Percentiles rank a stretch among this genome's conserved stretches.
Evolutionary conservation across 2,113 vertebrate genomes (phyloP).

Genomic region (Phaethon lepturus): DNA sequence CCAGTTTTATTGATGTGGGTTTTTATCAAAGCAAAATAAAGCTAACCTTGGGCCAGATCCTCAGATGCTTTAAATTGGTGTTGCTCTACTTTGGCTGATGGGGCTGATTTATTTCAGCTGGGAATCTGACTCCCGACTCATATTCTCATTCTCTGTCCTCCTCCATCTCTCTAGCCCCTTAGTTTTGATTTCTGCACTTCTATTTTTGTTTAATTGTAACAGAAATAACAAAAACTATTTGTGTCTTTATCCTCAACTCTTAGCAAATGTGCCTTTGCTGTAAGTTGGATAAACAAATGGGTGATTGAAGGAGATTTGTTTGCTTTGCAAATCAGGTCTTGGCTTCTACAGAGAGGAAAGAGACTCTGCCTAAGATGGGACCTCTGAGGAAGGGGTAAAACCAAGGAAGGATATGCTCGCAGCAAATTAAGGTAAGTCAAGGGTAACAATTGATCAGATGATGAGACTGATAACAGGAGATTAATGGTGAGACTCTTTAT

Average conservation of each 20-base stretch:
- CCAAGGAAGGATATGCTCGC: accelerated
- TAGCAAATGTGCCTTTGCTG: not conserved
- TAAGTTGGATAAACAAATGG: not conserved
- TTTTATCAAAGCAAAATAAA: slow-evolving; percentile 22
- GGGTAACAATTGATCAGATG: not conserved
- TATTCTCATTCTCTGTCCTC: not conserved
- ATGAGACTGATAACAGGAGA: too few species aligned
- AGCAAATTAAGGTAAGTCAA: not conserved
- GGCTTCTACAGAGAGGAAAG: not conserved
- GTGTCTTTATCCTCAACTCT: not conserved
- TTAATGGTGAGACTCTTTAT: too few species aligned
- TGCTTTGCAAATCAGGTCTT: not conserved
- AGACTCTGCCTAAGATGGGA: not conserved
- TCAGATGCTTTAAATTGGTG: not conserved
- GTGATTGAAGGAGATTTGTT: not conserved
- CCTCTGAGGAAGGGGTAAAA: not conserved
- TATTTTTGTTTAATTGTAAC: not conserved
- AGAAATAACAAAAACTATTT: not conserved
- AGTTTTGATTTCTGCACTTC: not conserved
- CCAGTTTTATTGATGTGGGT: not conserved
- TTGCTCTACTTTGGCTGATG: not conserved
- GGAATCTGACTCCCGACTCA: not conserved
- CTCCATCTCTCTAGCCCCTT: not conserved
- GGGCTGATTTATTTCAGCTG: not conserved
- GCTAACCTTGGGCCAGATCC: not conserved